Conservation (phyloP, 2,888 invertebrate genomes). For the Callimorpha dominula region DNA sequence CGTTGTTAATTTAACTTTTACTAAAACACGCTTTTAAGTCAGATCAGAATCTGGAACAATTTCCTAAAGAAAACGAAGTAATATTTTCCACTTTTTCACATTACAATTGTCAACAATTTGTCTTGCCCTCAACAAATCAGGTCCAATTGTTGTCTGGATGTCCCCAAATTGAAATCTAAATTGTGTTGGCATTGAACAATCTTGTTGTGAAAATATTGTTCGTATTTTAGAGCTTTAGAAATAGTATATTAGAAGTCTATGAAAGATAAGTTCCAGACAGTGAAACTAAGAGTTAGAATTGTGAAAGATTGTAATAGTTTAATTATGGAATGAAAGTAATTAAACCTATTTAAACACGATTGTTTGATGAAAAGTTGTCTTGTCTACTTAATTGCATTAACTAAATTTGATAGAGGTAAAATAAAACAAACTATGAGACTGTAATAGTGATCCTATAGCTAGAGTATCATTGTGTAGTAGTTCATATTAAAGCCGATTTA, state of each 20-base stretch:
- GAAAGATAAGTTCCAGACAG: not conserved
- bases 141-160: conserved; percentile 32
- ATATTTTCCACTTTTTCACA: conserved; percentile 16
- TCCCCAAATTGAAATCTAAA: conserved; percentile 38
- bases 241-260: not conserved
- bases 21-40: not conserved
- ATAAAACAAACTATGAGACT: too few relatives aligned
- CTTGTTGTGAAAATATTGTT: conserved; percentile 25
- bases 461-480: too few relatives aligned
- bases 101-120: conserved; percentile 25
- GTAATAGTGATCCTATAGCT: too few relatives aligned
- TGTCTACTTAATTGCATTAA: too few relatives aligned
- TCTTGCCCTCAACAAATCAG: conserved; percentile 36
- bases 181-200: conserved; percentile 35
- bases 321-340: not conserved
- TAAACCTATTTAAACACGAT: too few relatives aligned
- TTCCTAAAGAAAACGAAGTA: not conserved
- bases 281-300: not conserved
- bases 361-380: too few relatives aligned
- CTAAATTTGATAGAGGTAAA: too few relatives aligned
- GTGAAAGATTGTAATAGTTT: not conserved
- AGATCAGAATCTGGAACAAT: not conserved
- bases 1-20: too few relatives aligned
- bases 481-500: too few relatives aligned
- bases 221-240: not conserved